Conservation (phyloP, 2,113 vertebrate species). For the Turnix velox region DNA sequence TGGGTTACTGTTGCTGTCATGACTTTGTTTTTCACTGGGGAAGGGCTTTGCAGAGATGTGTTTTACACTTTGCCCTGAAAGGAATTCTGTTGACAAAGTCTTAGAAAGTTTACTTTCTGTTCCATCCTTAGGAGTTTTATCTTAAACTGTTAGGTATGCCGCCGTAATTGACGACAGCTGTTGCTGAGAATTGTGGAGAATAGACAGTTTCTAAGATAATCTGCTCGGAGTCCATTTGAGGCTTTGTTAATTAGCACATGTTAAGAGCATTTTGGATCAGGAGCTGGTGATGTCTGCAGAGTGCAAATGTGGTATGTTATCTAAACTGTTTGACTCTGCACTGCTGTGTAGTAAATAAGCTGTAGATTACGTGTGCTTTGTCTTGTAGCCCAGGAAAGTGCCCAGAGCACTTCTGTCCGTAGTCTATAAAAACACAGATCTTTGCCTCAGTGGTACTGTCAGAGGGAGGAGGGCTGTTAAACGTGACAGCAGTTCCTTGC, state of each 20-base stretch:
- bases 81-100: not conserved
- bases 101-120: slow-evolving; percentile 21
- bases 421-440: not conserved
- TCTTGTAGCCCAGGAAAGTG: not conserved
- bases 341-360: not conserved
- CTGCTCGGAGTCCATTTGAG: slow-evolving; percentile 49
- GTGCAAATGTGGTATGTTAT: slow-evolving; percentile 5
- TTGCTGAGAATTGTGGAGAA: slow-evolving; percentile 43
- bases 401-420: not conserved
- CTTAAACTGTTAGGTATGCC: slow-evolving; percentile 44
- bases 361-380: not conserved
- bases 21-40: not conserved
- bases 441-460: not conserved
- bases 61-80: slow-evolving; percentile 2
- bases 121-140: slow-evolving; percentile 28
- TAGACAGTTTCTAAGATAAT: slow-evolving; percentile 41
- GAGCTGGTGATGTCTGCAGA: slow-evolving; percentile 18
- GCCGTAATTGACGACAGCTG: slow-evolving; percentile 59
- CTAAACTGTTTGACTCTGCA: not conserved
- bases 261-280: slow-evolving; percentile 35
- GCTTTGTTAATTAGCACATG: slow-evolving; percentile 41
- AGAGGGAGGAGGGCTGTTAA: not conserved
- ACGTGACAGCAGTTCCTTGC: not conserved
- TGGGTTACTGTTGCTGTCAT: not conserved
- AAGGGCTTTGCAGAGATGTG: not conserved